These are phyloP conservation scores for Zaprionus lineosus DNA, from an alignment of 2,888 invertebrate species.

Conservation along the genomic window DNA sequence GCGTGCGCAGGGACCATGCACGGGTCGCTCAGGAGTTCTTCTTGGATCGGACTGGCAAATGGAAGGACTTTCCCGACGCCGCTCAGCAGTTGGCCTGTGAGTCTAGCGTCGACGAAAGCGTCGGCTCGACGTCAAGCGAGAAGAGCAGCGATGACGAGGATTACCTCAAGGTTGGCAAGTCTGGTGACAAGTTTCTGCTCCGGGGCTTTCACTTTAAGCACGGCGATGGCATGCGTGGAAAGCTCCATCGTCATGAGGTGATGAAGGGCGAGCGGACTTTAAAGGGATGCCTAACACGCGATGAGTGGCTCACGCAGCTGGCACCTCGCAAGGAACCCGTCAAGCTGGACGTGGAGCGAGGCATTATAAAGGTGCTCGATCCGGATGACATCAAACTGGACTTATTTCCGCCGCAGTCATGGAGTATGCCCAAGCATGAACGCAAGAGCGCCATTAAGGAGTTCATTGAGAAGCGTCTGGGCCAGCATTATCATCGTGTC, in stretches of 20 bases:
- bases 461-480: slow-evolving; percentile 67
- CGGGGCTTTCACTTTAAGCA: slow-evolving; percentile 81
- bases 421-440: slow-evolving; percentile 35
- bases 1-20: slow-evolving; percentile 70
- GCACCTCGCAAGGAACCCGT: slow-evolving; percentile 70
- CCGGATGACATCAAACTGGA: slow-evolving; percentile 77
- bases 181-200: slow-evolving; percentile 71
- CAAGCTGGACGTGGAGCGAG: slow-evolving; percentile 70
- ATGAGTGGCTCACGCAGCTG: slow-evolving; percentile 80
- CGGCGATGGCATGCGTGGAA: slow-evolving; percentile 76
- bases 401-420: slow-evolving; percentile 66
- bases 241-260: slow-evolving; percentile 67
- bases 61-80: slow-evolving; percentile 64
- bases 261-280: slow-evolving; percentile 61
- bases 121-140: slow-evolving; percentile 59
- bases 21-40: slow-evolving; percentile 68
- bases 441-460: slow-evolving; percentile 59
- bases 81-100: slow-evolving; percentile 67
- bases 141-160: slow-evolving; percentile 81
- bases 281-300: slow-evolving; percentile 78
- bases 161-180: slow-evolving; percentile 75
- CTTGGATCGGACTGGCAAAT: slow-evolving; percentile 56
- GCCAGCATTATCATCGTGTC: slow-evolving; percentile 74
- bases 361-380: slow-evolving; percentile 60
- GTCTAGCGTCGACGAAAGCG: slow-evolving; percentile 48